Percentiles rank a stretch among this genome's conserved stretches.
Conservation (phyloP, 1,140 invertebrate genomes). For the Drosophila teissieri region DNA sequence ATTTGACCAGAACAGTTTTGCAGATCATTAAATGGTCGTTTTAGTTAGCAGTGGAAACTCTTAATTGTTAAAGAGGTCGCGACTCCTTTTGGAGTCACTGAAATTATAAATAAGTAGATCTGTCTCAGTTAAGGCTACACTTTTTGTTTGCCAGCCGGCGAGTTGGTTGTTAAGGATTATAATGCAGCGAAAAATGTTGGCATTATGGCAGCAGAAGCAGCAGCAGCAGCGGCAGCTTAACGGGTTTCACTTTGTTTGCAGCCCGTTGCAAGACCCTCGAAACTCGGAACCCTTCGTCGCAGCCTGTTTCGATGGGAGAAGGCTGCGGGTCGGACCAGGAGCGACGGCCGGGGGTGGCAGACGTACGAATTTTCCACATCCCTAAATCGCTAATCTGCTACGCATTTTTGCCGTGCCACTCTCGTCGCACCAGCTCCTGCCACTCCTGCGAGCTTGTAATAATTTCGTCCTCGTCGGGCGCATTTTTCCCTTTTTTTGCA, state of each 20-base stretch:
- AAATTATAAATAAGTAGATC: not conserved
- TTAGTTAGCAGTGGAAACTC: not conserved
- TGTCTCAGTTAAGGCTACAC: not conserved
- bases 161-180: constrained; percentile 27
- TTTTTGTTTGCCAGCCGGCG: not conserved
- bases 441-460: constrained; percentile 50
- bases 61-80: not conserved
- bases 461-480: constrained; percentile 53
- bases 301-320: not conserved
- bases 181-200: constrained; percentile 46
- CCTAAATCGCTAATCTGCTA: constrained; percentile 83
- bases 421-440: not conserved
- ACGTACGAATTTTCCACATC: constrained; percentile 81
- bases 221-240: constrained; percentile 47
- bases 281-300: constrained; percentile 55
- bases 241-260: constrained; percentile 19
- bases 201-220: constrained; percentile 46
- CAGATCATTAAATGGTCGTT: not conserved
- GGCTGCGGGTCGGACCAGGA: not conserved
- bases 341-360: constrained; percentile 44
- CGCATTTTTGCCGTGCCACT: constrained; percentile 75
- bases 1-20: too few species aligned
- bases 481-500: constrained; percentile 45
- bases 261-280: constrained; percentile 47
- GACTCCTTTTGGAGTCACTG: not conserved